phyloP scores from a whole-genome alignment of 1,140 invertebrate genomes.

The Solenopsis invicta region DNA sequence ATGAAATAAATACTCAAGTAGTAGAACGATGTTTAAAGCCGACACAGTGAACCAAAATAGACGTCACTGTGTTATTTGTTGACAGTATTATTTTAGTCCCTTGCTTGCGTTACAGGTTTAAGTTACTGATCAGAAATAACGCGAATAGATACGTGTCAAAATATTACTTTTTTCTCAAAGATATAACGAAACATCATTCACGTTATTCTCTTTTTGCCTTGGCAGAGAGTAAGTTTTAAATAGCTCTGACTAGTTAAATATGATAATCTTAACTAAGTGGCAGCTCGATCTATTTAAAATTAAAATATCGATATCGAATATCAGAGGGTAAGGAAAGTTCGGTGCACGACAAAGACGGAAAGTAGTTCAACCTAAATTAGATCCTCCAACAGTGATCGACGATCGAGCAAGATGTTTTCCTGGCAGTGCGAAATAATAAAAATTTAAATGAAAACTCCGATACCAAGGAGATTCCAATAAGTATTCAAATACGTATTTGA shows the following conservation, averaged over 20 bases:
- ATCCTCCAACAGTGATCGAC: not conserved
- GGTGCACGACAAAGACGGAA: not conserved
- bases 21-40: no score
- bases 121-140: not conserved
- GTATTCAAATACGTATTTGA: not conserved
- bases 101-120: not conserved
- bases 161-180: slow-evolving; percentile 3
- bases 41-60: no score
- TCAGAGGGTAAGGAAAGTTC: not conserved
- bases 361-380: not conserved
- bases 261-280: not conserved
- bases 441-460: not conserved
- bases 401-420: not conserved
- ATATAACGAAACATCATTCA: not conserved
- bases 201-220: slow-evolving; percentile 25
- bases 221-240: slow-evolving; percentile 31
- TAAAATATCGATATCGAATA: not conserved
- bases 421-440: not conserved
- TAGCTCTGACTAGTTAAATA: not conserved
- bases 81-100: no score
- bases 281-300: not conserved
- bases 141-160: not conserved
- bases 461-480: not conserved
- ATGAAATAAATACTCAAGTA: not conserved
- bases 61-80: no score